phyloP scores from a whole-genome alignment of 2,113 vertebrate genomes.

The Lepisosteus osseus region DNA sequence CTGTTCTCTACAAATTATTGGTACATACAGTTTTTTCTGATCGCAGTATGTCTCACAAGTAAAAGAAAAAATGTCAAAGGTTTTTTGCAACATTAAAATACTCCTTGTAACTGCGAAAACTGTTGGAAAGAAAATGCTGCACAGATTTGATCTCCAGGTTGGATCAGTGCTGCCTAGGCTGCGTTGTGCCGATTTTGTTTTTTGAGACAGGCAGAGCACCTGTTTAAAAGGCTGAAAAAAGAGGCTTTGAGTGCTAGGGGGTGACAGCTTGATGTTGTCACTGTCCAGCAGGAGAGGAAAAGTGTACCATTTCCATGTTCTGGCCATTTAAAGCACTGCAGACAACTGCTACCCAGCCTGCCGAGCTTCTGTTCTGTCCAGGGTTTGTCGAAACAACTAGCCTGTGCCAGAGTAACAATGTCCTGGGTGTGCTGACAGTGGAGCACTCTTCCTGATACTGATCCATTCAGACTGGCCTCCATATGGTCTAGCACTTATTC shows the following conservation, averaged over 20 bases:
- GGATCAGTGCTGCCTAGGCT: neutral
- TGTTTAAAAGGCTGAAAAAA: neutral
- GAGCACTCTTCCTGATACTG: constrained; percentile 5
- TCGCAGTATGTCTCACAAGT: too few species aligned
- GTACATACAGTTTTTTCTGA: too few species aligned
- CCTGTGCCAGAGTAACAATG: neutral
- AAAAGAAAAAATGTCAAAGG: too few species aligned
- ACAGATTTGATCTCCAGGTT: neutral
- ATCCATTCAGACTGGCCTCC: neutral
- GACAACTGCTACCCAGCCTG: neutral
- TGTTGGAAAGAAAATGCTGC: neutral
- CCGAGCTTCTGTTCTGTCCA: too few species aligned
- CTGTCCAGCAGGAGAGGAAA: neutral
- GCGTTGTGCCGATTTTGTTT: neutral
- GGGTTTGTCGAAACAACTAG: neutral
- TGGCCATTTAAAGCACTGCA: neutral
- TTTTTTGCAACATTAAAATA: neutral
- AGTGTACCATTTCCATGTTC: too few species aligned
- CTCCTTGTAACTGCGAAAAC: neutral
- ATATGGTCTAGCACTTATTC: constrained; percentile 3
- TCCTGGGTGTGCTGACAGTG: neutral
- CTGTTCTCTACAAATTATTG: too few species aligned
- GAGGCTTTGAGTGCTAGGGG: constrained; percentile 11
- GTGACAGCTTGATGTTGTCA: neutral
- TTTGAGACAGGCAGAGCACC: neutral